Conservation (phyloP, 1,140 invertebrate species). For the Amyelois transitella region DNA sequence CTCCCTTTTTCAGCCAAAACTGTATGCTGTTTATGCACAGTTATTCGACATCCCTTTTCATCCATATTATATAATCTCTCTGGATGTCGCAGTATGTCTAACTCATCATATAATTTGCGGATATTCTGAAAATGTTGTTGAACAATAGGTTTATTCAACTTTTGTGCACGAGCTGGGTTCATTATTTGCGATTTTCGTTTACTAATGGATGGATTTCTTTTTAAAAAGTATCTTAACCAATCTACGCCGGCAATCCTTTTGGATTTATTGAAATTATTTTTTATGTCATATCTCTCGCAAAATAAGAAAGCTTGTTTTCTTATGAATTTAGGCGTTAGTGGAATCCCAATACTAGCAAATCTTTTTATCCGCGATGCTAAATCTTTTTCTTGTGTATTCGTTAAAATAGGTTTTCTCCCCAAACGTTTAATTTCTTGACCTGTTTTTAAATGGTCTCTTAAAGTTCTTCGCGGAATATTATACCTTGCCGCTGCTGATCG, state of each 20-base stretch:
- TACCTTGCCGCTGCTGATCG: neutral
- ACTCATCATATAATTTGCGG: slow-evolving; percentile 22
- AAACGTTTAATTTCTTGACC: neutral
- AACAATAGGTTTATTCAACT: slow-evolving; percentile 46
- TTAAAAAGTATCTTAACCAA: slow-evolving; percentile 30
- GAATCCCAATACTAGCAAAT: slow-evolving; percentile 20
- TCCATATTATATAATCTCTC: slow-evolving; percentile 58
- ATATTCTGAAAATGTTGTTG: slow-evolving; percentile 35
- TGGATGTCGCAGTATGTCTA: slow-evolving; percentile 37
- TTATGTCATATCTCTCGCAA: slow-evolving; percentile 23
- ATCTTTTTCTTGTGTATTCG: slow-evolving; percentile 20
- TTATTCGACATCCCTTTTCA: slow-evolving; percentile 58
- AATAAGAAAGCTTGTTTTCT: slow-evolving; percentile 19
- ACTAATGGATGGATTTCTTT: slow-evolving; percentile 25
- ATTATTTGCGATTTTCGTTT: slow-evolving; percentile 41
- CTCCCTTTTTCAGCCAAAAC: slow-evolving; percentile 45
- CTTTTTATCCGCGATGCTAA: slow-evolving; percentile 21
- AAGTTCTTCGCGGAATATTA: slow-evolving; percentile 2
- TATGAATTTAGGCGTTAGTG: slow-evolving; percentile 23
- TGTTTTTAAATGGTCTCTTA: neutral
- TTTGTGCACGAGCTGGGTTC: slow-evolving; percentile 51
- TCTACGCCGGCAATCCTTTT: slow-evolving; percentile 22
- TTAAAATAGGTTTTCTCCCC: slow-evolving; percentile 10
- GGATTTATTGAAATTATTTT: slow-evolving; percentile 25
- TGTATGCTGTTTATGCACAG: slow-evolving; percentile 39